Evolutionary conservation across 2,113 vertebrate species (phyloP).

Genomic region (Apodemus sylvaticus): DNA sequence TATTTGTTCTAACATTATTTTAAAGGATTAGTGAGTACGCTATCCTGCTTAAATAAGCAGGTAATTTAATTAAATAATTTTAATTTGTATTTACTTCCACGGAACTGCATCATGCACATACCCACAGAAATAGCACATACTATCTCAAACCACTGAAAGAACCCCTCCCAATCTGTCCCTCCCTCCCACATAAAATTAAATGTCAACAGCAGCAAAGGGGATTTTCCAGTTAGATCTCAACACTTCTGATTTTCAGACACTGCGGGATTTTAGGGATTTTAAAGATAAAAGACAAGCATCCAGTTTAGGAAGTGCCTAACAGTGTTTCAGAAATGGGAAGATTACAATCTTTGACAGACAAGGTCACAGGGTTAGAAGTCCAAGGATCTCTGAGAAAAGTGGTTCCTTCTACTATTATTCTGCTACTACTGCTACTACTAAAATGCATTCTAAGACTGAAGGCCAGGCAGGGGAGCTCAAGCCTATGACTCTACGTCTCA

Average conservation of each 20-base stretch:
- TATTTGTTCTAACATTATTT: not conserved
- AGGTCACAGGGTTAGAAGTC: not conserved
- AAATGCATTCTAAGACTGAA: not conserved
- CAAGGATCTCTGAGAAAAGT: not conserved
- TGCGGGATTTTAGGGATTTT: not conserved
- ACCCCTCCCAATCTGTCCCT: too few relatives aligned
- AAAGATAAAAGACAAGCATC: not conserved
- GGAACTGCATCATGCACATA: not conserved
- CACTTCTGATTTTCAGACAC: conserved; percentile 11
- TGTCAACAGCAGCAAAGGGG: not conserved
- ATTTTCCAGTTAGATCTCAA: not conserved
- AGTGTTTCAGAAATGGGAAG: not conserved
- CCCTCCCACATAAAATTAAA: not conserved
- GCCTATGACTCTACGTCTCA: not conserved
- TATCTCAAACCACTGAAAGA: not conserved
- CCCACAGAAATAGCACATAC: not conserved
- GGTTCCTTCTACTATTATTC: not conserved
- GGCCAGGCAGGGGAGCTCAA: not conserved
- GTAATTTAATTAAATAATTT: conserved; percentile 22
- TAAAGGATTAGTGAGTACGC: conserved; percentile 14
- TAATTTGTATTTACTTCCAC: conserved; percentile 13
- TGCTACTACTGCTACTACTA: conserved; percentile 34
- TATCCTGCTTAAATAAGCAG: conserved; percentile 1
- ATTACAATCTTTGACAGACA: not conserved
- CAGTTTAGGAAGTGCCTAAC: not conserved